Evolutionary conservation across 2,888 invertebrate genomes (phyloP).

Genomic region (Tuta absoluta): DNA sequence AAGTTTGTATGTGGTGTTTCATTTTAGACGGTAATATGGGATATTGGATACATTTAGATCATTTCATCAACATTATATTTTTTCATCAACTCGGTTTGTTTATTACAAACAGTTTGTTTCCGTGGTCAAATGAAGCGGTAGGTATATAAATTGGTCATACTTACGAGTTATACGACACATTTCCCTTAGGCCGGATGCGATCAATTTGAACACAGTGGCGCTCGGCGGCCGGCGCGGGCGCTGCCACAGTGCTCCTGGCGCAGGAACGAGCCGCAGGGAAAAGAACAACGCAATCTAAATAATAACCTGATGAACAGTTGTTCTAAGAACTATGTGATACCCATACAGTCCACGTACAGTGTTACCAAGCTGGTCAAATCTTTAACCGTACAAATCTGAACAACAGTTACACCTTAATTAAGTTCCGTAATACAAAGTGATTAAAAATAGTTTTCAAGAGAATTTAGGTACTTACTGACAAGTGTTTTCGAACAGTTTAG

Average conservation of each 20-base stretch:
- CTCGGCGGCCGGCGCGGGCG: conserved; percentile 51
- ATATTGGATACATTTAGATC: too few relatives aligned
- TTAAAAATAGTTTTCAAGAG: too few relatives aligned
- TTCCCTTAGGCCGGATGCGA: conserved; percentile 78
- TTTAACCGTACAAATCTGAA: too few relatives aligned
- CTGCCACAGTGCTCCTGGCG: conserved; percentile 61
- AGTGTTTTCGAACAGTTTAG: neutral
- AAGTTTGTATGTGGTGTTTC: too few relatives aligned
- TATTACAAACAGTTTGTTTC: conserved; percentile 41
- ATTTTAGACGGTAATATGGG: too few relatives aligned
- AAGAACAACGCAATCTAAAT: conserved; percentile 40
- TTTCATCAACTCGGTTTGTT: neutral
- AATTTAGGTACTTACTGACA: neutral
- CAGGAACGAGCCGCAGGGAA: conserved; percentile 54
- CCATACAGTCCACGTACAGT: neutral
- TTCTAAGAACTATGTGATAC: neutral
- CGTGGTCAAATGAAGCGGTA: conserved; percentile 73
- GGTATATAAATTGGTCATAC: conserved; percentile 76
- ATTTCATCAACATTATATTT: too few relatives aligned
- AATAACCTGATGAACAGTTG: too few relatives aligned
- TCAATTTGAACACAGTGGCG: conserved; percentile 71
- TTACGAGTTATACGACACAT: conserved; percentile 75
- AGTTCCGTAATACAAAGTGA: too few relatives aligned
- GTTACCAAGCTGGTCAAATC: too few relatives aligned
- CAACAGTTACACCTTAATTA: too few relatives aligned